phyloP scores from a whole-genome alignment of 23 tunicate genomes.

The Halocynthia roretzi region DNA sequence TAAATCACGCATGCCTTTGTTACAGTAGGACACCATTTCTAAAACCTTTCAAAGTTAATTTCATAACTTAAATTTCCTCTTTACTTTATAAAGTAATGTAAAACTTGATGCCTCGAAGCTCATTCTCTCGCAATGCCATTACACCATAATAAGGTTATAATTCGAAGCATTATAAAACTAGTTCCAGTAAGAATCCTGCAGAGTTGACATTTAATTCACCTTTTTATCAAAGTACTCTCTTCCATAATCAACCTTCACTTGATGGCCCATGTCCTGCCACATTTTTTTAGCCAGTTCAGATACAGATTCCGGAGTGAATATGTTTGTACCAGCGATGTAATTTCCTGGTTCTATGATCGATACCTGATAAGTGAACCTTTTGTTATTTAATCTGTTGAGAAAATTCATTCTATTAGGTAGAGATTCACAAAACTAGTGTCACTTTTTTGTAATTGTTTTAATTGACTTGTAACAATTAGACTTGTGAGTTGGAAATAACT shows the following conservation, averaged over 20 bases:
- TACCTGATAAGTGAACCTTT: constrained; percentile 38
- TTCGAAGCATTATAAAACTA: not conserved
- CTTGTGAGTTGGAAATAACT: no score
- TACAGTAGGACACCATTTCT: constrained; percentile 70
- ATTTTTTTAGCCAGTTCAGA: constrained; percentile 38
- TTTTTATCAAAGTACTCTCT: constrained; percentile 57
- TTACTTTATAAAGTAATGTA: not conserved
- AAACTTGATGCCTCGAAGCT: not conserved
- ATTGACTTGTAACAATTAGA: no score
- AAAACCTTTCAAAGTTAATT: constrained; percentile 48
- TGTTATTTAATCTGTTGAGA: no score
- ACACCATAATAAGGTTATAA: not conserved
- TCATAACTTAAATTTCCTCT: not conserved
- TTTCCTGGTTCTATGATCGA: constrained; percentile 97
- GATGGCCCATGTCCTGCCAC: constrained; percentile 71
- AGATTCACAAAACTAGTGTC: no score
- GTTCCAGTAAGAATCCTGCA: not conserved
- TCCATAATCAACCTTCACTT: constrained; percentile 73
- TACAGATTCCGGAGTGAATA: constrained; percentile 57
- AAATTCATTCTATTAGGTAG: no score
- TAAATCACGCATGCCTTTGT: constrained; percentile 66
- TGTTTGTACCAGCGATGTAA: constrained; percentile 95
- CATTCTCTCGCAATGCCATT: not conserved
- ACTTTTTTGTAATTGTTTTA: no score
- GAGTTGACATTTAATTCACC: constrained; percentile 13